These are phyloP conservation scores for Emys orbicularis DNA, from an alignment of 2,797 vertebrate genomes.

Conservation along the genomic window DNA sequence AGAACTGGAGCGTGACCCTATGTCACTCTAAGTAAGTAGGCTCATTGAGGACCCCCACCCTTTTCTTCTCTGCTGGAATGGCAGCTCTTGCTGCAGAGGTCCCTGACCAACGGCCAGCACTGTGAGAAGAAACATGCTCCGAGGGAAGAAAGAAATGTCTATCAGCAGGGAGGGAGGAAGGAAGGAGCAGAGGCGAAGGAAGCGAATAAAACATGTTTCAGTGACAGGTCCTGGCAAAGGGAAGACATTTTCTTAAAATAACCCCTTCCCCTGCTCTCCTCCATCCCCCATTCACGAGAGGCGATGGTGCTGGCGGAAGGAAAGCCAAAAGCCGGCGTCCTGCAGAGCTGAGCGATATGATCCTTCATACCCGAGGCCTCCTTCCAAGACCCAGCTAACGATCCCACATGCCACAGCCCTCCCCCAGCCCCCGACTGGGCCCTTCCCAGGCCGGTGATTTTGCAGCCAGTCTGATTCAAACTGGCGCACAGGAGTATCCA, in stretches of 20 bases:
- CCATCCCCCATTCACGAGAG: conserved; percentile 29
- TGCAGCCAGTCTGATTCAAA: not conserved
- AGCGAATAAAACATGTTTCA: conserved; percentile 23
- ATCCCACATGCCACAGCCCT: conserved; percentile 11
- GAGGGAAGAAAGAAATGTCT: not conserved
- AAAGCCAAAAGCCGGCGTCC: not conserved
- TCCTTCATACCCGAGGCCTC: conserved; percentile 55
- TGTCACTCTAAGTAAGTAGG: not conserved
- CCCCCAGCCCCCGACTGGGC: not conserved
- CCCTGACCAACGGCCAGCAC: not conserved
- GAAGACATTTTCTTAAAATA: conserved; percentile 54
- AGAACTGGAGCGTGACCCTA: not conserved
- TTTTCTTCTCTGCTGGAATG: not conserved
- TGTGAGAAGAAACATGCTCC: not conserved
- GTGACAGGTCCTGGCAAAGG: conserved; percentile 48
- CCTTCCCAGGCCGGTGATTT: not conserved
- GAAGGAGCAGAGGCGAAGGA: not conserved
- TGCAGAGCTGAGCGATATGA: not conserved
- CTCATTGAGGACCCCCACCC: not conserved
- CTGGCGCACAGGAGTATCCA: conserved; percentile 12
- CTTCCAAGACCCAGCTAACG: conserved; percentile 57
- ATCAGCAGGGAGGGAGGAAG: not conserved
- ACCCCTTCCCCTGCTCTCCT: not conserved
- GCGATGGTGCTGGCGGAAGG: not conserved
- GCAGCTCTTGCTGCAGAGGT: not conserved